phyloP scores from a whole-genome alignment of 2,797 vertebrate genomes.

The Mus caroli region DNA sequence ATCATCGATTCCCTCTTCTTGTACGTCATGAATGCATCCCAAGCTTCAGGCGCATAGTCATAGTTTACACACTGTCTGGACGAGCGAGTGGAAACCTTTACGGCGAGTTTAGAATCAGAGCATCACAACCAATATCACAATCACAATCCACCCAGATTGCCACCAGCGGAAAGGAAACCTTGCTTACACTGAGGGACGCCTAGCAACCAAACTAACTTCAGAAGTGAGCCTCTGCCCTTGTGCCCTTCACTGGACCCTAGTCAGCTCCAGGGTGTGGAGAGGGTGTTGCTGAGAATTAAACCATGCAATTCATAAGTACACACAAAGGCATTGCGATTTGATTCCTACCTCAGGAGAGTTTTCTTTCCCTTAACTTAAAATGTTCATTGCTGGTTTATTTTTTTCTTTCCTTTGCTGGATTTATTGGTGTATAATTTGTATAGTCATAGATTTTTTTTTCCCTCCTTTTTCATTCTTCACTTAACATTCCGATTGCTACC shows the following conservation, averaged over 20 bases:
- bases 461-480: not conserved
- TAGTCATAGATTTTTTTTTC: not conserved
- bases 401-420: not conserved
- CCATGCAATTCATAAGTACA: fast-evolving
- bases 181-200: not conserved
- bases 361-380: not conserved
- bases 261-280: not conserved
- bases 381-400: not conserved
- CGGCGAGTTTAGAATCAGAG: not conserved
- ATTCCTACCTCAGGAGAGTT: not conserved
- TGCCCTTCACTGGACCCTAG: too few relatives aligned
- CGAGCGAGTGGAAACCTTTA: fast-evolving
- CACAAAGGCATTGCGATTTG: not conserved
- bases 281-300: not conserved
- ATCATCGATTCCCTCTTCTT: not conserved
- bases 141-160: not conserved
- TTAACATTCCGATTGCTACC: not conserved
- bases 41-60: not conserved
- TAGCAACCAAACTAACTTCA: not conserved
- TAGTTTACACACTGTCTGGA: not conserved
- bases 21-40: fast-evolving
- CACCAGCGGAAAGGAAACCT: not conserved
- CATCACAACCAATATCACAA: fast-evolving
- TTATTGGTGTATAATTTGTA: not conserved
- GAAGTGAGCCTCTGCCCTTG: not conserved